Evolutionary conservation across 2,888 invertebrate species (phyloP), one percentile per base, ranked within the genome.

Genomic region (Entomobrya multifasciata): DNA sequence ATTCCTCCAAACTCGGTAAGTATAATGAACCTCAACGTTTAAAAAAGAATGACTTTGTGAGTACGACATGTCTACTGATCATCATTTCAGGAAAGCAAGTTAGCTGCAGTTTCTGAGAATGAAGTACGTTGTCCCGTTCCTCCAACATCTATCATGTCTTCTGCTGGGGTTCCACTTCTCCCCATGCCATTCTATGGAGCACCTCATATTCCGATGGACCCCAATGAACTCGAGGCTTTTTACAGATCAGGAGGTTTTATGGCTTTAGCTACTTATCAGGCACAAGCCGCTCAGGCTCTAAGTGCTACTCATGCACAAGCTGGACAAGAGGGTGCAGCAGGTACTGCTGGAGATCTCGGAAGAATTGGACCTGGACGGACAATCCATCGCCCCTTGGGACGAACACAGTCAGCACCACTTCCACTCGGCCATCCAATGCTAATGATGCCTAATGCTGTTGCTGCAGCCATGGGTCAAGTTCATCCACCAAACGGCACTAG

Each of bases 391-490:
- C 97, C 97, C 44, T 94, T 98, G 91, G 97, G 97, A 86, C 95
- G 98, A 92, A 98, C 98, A 86, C 98, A 98, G 93, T 98, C 98
- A 65, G 98, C 98, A 2, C 97, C 97, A 0, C 93, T 97, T 91
- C 97, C 97, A 30, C 93, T 98, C 82, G 97, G 97, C 0, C 97
- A 97, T 93, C 97, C 97, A 27, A 95, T 97, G 94, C 94, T 97
- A 27, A 88, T 89, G 60, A 89, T 90, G 88, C 88, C 83, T 27
- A 88, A 83, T 3, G 90, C 88, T 20, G 88, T 87, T 22, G 89
- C 88, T 11, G 88, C 88, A 13, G 90, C 88, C 11, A 85, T 86
- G 22, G 87, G 89, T 41, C 86, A 87, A 25, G 81, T 83, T 8
- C 86, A 91, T 81, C 86, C 90, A 87, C 87, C 89, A 82, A 94